Evolutionary conservation across 37 sponge, comb jelly and placozoan genomes (phyloP).

Genomic region (Beroe ovata): DNA sequence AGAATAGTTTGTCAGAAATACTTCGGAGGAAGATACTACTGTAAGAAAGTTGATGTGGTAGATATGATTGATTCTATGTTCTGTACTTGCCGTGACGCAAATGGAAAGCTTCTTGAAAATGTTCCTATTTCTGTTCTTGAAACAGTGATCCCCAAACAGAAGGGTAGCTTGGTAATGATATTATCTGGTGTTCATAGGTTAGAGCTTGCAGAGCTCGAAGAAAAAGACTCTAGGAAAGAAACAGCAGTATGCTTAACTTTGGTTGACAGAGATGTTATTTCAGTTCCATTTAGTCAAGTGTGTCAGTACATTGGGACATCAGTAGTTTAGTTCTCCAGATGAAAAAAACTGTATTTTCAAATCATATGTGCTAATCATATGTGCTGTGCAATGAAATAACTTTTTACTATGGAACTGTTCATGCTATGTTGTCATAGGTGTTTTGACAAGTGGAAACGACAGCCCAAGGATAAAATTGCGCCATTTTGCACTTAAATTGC

Average conservation of each 20-base stretch:
- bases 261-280: slow-evolving; percentile 34
- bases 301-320: slow-evolving; percentile 25
- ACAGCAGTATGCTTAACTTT: not conserved
- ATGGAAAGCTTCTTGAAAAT: slow-evolving; percentile 83
- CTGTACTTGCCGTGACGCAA: slow-evolving; percentile 83
- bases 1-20: slow-evolving; percentile 15
- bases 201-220: slow-evolving; percentile 39
- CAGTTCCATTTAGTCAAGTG: slow-evolving; percentile 24
- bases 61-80: slow-evolving; percentile 77
- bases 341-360: too few relatives aligned
- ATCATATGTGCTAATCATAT: too few relatives aligned
- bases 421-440: too few relatives aligned
- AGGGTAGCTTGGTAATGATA: slow-evolving; percentile 19
- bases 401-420: too few relatives aligned
- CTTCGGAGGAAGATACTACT: slow-evolving; percentile 38
- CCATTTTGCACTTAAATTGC: too few relatives aligned
- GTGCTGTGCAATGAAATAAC: too few relatives aligned
- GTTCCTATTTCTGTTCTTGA: not conserved
- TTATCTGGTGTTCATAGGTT: not conserved
- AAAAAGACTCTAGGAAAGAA: slow-evolving; percentile 25
- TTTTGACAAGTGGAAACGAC: too few relatives aligned
- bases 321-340: too few relatives aligned
- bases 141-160: slow-evolving; percentile 44
- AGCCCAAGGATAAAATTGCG: too few relatives aligned
- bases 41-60: slow-evolving; percentile 75